Evolutionary conservation across 2,888 invertebrate genomes (phyloP), one percentile per base, ranked within the genome.

Genomic region (Drosophila quinaria): DNA sequence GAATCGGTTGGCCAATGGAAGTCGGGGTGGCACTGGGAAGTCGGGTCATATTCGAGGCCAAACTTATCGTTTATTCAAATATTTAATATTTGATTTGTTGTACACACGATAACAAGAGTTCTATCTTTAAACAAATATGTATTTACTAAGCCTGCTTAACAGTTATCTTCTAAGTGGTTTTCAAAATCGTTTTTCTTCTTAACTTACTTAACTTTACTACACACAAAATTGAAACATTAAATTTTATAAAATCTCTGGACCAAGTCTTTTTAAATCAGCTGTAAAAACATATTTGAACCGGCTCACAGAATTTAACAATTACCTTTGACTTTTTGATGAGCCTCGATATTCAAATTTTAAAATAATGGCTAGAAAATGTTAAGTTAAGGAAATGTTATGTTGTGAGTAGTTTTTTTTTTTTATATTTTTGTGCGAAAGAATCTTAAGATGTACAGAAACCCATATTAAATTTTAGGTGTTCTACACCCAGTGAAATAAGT

Each of bases 61-160:
- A 46, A 55, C 74, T 66, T 78, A 76, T 78, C 76, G 78, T 42
- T 51, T 56, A 65, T 42, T 31, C 61, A 78, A 76, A 77, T 77
- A 42, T 60, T 50, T 41, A 46, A 72, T 78, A 76, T 76, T 76
- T 69, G 69, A 51, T 61, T 61, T 72, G 58, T 56, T 49, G 42
- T 70, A 29, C 37, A 52, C 44, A 35, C 44, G 33, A 44, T 15
- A 47, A 22, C 49, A 15, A 41, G n/a, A 50, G 47, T 72, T 74
- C 72, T 72, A 66, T 29, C 39, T 52, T 10, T 33, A 4, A 8
- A n/a, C n/a, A 35, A 6, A 44, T 22, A 29, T 10, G 6, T 31
- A 17, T 33, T 31, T 8, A 49, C 33, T 17, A 3, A 10, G 1
- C 11, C 31, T 31, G 6, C 3, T 17, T 35, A 13, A 19, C 33